Evolutionary conservation across 2,113 vertebrate genomes (phyloP).

Genomic region (Gobio gobio): DNA sequence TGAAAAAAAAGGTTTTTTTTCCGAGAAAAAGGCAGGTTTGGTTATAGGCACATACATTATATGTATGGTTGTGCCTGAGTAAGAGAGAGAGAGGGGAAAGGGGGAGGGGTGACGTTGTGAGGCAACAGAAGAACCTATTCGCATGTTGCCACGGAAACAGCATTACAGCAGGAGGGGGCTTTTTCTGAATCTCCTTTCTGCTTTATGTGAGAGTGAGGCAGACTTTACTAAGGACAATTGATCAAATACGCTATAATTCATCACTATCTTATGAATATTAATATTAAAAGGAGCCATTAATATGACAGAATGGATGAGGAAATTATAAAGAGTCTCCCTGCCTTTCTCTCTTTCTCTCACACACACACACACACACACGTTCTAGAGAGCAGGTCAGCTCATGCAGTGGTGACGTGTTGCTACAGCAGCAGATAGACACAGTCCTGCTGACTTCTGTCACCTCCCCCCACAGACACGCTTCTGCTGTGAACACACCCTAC

Average conservation of each 20-base stretch:
- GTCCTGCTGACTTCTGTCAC: slow-evolving; percentile 49
- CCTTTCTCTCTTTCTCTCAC: background rate
- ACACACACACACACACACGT: slow-evolving; percentile 16
- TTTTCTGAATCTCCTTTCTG: slow-evolving; percentile 49
- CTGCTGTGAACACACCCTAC: slow-evolving; percentile 21
- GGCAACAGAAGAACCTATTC: slow-evolving; percentile 60
- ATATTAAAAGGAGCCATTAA: slow-evolving; percentile 20
- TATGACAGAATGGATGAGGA: background rate
- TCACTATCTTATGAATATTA: slow-evolving; percentile 5
- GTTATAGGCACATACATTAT: background rate
- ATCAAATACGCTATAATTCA: background rate
- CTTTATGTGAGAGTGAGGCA: slow-evolving; percentile 1
- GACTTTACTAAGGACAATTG: background rate
- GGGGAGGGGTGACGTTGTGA: slow-evolving; percentile 71
- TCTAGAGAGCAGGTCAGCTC: slow-evolving; percentile 44
- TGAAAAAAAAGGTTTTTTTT: background rate
- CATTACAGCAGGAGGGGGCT: slow-evolving; percentile 55
- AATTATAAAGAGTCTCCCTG: background rate
- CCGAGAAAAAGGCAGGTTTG: background rate
- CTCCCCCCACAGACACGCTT: slow-evolving; percentile 57
- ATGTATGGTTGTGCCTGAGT: background rate
- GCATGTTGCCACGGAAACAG: slow-evolving; percentile 70
- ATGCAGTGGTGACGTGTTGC: slow-evolving; percentile 61
- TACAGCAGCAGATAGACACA: slow-evolving; percentile 63
- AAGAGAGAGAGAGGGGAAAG: background rate